Evolutionary conservation across 2,113 vertebrate genomes (phyloP).

Genomic region (Solenodon paradoxus): DNA sequence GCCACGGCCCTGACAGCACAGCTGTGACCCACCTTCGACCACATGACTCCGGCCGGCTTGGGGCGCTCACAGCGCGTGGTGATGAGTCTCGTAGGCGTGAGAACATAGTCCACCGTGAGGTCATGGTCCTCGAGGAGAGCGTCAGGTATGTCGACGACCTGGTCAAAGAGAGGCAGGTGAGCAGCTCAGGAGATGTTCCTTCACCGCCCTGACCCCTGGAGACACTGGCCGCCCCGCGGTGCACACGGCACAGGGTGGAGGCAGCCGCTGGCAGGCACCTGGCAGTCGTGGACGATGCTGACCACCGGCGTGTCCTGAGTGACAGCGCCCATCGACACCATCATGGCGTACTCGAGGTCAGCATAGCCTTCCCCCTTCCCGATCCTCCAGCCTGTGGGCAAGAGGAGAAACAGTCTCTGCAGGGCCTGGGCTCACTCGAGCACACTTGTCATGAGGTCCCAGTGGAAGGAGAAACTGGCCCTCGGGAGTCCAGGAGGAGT

Average conservation of each 20-base stretch:
- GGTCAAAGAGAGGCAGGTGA: neutral
- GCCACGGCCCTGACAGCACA: too few species aligned
- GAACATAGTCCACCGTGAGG: slow-evolving; percentile 95
- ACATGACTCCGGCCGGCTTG: slow-evolving; percentile 90
- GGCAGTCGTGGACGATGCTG: slow-evolving; percentile 95
- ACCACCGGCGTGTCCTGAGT: slow-evolving; percentile 88
- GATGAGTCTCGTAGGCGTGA: slow-evolving; percentile 93
- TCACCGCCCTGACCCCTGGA: too few species aligned
- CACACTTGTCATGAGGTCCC: neutral
- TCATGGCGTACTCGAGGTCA: slow-evolving; percentile 97
- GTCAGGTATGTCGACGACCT: slow-evolving; percentile 93
- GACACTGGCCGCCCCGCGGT: too few species aligned
- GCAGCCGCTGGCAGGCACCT: slow-evolving; percentile 85
- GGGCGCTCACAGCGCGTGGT: slow-evolving; percentile 85
- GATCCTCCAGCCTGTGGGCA: slow-evolving; percentile 89
- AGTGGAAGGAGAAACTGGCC: neutral
- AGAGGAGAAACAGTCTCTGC: accelerated
- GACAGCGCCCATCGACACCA: slow-evolving; percentile 92
- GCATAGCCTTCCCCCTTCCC: slow-evolving; percentile 98
- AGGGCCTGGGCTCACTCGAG: neutral
- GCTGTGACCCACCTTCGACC: slow-evolving; percentile 88
- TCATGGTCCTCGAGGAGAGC: slow-evolving; percentile 90
- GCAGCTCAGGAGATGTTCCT: accelerated
- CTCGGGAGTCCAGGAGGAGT: too few species aligned
- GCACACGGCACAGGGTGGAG: accelerated